Conservation (phyloP, 2,888 invertebrate species). For the Norana najaformis region DNA sequence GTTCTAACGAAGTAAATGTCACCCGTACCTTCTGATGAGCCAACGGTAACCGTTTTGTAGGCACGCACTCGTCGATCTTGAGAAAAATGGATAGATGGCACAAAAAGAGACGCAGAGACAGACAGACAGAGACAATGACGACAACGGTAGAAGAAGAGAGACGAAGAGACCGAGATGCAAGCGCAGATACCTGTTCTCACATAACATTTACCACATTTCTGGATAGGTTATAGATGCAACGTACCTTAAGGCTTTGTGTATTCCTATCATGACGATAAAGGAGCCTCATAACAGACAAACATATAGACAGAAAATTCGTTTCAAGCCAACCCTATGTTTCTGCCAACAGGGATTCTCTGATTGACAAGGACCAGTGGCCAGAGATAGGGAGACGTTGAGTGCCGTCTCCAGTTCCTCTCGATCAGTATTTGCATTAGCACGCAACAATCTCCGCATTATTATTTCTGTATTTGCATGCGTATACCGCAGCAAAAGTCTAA, state of each 20-base stretch:
- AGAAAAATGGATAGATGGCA: not conserved
- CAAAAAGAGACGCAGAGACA: too few relatives aligned
- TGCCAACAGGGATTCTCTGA: not conserved
- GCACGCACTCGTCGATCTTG: not conserved
- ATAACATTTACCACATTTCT: not conserved
- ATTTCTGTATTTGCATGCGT: not conserved
- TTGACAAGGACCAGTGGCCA: too few relatives aligned
- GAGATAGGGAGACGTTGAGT: not conserved
- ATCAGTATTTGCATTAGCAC: not conserved
- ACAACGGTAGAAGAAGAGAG: too few relatives aligned
- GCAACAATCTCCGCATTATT: not conserved
- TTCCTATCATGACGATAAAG: too few relatives aligned
- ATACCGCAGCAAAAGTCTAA: not conserved
- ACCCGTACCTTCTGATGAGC: not conserved
- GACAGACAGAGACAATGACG: too few relatives aligned
- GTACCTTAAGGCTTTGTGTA: not conserved
- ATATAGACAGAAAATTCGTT: not conserved
- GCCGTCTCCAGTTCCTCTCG: not conserved
- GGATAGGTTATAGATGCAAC: too few relatives aligned
- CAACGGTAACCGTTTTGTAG: too few relatives aligned
- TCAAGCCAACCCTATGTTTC: not conserved
- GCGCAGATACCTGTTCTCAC: too few relatives aligned
- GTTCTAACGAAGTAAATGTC: not conserved
- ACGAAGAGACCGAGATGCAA: too few relatives aligned
- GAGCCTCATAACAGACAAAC: too few relatives aligned